Evolutionary conservation across 2,797 vertebrate species (phyloP).

Genomic region (Notoglanidium macrostoma): DNA sequence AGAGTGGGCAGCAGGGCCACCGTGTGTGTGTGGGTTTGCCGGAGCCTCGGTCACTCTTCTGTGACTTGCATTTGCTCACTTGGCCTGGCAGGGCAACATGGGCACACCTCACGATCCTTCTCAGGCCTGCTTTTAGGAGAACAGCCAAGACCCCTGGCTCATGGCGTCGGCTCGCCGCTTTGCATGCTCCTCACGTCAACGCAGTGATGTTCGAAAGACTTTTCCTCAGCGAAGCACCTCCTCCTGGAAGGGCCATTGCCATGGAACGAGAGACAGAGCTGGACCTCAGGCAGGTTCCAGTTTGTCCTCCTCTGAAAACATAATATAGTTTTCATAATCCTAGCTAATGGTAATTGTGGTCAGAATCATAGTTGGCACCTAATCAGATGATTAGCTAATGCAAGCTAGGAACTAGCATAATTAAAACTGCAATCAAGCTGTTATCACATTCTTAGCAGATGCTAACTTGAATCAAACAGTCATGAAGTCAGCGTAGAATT

Average conservation of each 20-base stretch:
- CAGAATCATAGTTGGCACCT: neutral
- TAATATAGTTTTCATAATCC: neutral
- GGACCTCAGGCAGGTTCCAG: constrained; percentile 40
- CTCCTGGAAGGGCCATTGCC: constrained; percentile 34
- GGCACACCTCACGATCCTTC: constrained; percentile 25
- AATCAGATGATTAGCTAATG: constrained; percentile 9
- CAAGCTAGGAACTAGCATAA: neutral
- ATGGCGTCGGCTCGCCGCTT: constrained; percentile 74
- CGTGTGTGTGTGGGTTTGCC: constrained; percentile 31
- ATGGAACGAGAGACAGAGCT: constrained; percentile 18
- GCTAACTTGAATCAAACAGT: neutral
- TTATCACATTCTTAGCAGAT: neutral
- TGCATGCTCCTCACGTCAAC: constrained; percentile 65
- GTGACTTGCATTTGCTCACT: constrained; percentile 12
- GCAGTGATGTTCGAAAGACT: constrained; percentile 39
- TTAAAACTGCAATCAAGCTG: neutral
- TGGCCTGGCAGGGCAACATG: constrained; percentile 35
- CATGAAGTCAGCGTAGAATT: neutral
- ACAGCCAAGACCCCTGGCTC: constrained; percentile 7
- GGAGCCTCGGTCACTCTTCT: constrained; percentile 30
- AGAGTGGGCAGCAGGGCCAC: constrained; percentile 36
- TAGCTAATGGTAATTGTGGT: neutral
- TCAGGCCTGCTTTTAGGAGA: constrained; percentile 25
- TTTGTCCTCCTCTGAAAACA: constrained; percentile 11
- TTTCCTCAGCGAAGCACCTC: constrained; percentile 13